These are phyloP conservation scores for Campoletis sonorensis DNA, from an alignment of 1,140 invertebrate genomes.

Conservation along the genomic window DNA sequence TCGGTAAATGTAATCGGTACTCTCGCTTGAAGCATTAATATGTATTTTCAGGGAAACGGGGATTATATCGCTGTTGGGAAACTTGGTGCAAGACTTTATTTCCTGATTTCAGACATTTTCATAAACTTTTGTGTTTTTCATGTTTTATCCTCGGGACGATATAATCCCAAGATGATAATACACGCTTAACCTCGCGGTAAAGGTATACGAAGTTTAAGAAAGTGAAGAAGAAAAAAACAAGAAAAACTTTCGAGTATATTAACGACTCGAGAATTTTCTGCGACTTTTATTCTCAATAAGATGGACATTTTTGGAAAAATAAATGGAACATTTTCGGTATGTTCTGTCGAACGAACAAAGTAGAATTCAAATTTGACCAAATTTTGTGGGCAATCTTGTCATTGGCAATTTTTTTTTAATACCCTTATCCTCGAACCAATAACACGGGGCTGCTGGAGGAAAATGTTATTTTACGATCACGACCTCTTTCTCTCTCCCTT, in stretches of 20 bases:
- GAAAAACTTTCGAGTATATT: neutral
- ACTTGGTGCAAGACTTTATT: slow-evolving; percentile 10
- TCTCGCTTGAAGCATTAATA: neutral
- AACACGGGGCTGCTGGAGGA: neutral
- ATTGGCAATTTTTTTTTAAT: no score
- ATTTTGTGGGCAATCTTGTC: neutral
- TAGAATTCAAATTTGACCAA: neutral
- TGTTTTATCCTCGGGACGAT: neutral
- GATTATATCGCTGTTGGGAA: neutral
- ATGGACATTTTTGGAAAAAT: neutral
- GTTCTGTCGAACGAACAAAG: neutral
- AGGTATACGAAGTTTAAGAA: no score
- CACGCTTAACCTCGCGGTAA: neutral
- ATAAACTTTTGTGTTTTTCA: neutral
- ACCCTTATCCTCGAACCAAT: neutral
- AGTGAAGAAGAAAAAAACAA: neutral
- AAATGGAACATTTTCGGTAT: neutral
- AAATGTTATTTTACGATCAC: slow-evolving; percentile 13
- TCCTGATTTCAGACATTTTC: neutral
- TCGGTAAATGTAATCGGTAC: slow-evolving; percentile 21
- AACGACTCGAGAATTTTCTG: neutral
- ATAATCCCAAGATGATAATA: slow-evolving; percentile 11
- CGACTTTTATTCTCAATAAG: neutral
- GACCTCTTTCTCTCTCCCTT: neutral
- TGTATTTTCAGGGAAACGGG: neutral